Base-by-base conservation (phyloP, 2,888 invertebrate genomes). In the Acholoe squamosa region DNA sequence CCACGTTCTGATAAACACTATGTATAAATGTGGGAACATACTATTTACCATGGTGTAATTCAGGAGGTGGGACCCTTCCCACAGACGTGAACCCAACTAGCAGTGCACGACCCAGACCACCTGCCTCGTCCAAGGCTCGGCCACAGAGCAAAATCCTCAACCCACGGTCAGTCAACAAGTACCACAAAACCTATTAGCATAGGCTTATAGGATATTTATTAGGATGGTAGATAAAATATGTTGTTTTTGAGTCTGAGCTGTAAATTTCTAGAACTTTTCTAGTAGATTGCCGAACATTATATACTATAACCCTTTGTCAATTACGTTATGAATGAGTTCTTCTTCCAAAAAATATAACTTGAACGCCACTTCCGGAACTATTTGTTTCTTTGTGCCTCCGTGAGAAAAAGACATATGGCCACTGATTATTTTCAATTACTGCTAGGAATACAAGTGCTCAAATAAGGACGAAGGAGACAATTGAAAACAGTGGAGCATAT, bases 401-500 rank as follows among this genome's bases (percentile, higher is more conserved):
- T n/a, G n/a, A n/a, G n/a, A n/a, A n/a, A n/a, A n/a, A n/a, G n/a
- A n/a, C n/a, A 54, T 54, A 54, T 54, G 19, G 19, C 54, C 19
- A 14, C 19, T 54, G 54, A 54, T 54, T 54, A 54, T 56, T 0
- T 86, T 86, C 54, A 43, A 43, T 51, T n/a, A 52, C 25, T 54
- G 0, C 16, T 31, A 71, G 61, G 25, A 89, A 67, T 67, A 89
- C 67, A 14, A 86, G 52, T 54, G 86, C 54, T 28, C 86, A 86
- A 54, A 86, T 89, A 61, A 33, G 91, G 84, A 90, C 94, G n/a
- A 94, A 93, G 91, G 94, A 95, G 54, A 93, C 94, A 7, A 96
- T 96, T 91, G 94, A 95, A 91, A 93, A 93, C 5, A 93, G 94
- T 90, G 95, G 95, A 84, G 96, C 95, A 12, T 95, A 95, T 93